Conservation (phyloP, 2,888 invertebrate species). For the Tromatobia lineatoria region DNA sequence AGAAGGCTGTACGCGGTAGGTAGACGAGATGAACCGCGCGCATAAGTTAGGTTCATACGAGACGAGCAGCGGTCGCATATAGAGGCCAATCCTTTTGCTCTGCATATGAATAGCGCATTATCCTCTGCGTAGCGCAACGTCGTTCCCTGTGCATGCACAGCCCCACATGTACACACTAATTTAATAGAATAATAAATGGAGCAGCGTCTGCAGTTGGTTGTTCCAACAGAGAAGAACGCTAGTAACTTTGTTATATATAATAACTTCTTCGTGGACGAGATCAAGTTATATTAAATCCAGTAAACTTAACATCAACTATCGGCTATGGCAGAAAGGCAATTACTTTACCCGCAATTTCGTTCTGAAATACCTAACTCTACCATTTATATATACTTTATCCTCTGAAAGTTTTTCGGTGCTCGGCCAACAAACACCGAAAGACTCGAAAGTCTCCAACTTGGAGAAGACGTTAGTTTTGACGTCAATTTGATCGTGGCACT, state of each 20-base stretch:
- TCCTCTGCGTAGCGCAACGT: slow-evolving; percentile 43
- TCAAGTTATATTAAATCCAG: slow-evolving; percentile 48
- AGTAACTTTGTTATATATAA: slow-evolving; percentile 45
- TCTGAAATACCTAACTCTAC: neutral
- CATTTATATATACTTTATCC: too few species aligned
- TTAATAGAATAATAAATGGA: slow-evolving; percentile 83
- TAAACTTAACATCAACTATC: slow-evolving; percentile 23
- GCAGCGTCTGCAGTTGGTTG: slow-evolving; percentile 60
- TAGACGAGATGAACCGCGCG: slow-evolving; percentile 40
- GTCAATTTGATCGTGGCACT: too few species aligned
- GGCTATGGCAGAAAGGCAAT: neutral
- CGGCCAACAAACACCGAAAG: too few species aligned
- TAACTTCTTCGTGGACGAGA: slow-evolving; percentile 3
- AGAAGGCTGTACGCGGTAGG: slow-evolving; percentile 17
- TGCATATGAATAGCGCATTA: slow-evolving; percentile 68
- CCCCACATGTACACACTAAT: slow-evolving; percentile 68
- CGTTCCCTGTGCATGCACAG: slow-evolving; percentile 11
- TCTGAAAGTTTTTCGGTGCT: too few species aligned
- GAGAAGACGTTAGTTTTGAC: too few species aligned
- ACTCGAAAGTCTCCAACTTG: too few species aligned
- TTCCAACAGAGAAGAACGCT: slow-evolving; percentile 50
- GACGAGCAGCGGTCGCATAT: slow-evolving; percentile 17
- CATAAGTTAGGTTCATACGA: slow-evolving; percentile 53
- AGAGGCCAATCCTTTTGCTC: slow-evolving; percentile 59
- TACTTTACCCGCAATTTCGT: slow-evolving; percentile 1